Evolutionary conservation across 1,140 invertebrate species (phyloP).

Genomic region (Stegodyphus dumicola): DNA sequence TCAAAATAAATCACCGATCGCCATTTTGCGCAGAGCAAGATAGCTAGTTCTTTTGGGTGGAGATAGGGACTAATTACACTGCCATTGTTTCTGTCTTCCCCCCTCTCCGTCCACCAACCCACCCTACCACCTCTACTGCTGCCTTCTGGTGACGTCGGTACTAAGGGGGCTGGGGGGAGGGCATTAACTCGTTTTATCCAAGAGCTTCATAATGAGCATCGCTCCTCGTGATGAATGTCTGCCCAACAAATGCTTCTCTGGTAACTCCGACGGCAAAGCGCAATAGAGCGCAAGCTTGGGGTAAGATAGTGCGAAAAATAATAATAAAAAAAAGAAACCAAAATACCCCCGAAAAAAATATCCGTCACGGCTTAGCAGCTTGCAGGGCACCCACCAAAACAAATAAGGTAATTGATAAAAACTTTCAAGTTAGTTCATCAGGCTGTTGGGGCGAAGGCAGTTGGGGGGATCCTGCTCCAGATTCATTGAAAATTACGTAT

Average conservation of each 20-base stretch:
- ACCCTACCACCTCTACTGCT: too few relatives aligned
- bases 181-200: conserved; percentile 48
- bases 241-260: conserved; percentile 31
- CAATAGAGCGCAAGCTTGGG: conserved; percentile 18
- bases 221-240: conserved; percentile 48
- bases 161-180: neutral
- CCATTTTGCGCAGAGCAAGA: conserved; percentile 36
- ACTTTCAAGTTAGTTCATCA: conserved; percentile 61
- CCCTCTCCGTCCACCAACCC: neutral
- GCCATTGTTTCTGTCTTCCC: conserved; percentile 54
- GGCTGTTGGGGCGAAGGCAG: neutral
- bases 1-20: conserved; percentile 62
- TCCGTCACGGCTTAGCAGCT: conserved; percentile 41
- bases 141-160: too few relatives aligned
- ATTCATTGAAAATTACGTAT: conserved; percentile 60
- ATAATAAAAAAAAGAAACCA: conserved; percentile 9
- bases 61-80: conserved; percentile 59
- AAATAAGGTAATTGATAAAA: conserved; percentile 62
- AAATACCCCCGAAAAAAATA: neutral
- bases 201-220: conserved; percentile 17
- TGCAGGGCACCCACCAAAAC: conserved; percentile 52
- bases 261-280: neutral
- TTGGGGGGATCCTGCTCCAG: neutral
- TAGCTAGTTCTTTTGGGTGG: conserved; percentile 43
- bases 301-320: conserved; percentile 14